Evolutionary conservation across 1,140 invertebrate species (phyloP).

Genomic region (Zophobas morio): DNA sequence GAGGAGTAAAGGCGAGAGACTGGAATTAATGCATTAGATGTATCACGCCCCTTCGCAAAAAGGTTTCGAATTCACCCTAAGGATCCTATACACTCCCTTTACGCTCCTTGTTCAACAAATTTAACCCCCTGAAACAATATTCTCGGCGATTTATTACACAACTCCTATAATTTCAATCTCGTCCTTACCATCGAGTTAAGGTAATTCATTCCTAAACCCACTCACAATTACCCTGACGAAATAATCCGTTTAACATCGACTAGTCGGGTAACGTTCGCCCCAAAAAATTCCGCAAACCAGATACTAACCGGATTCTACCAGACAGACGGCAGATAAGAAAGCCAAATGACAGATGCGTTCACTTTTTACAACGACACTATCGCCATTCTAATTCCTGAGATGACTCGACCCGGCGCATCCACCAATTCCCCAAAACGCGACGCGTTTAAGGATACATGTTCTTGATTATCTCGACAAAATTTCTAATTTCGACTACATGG

Average conservation of each 20-base stretch:
- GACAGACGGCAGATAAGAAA: slow-evolving; percentile 14
- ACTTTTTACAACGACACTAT: slow-evolving; percentile 13
- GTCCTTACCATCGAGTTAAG: slow-evolving; percentile 36
- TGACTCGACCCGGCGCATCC: slow-evolving; percentile 10
- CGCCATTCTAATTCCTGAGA: slow-evolving; percentile 18
- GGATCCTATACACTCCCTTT: slow-evolving; percentile 39
- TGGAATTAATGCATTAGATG: slow-evolving; percentile 43
- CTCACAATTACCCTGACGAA: slow-evolving; percentile 33
- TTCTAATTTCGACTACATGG: no score
- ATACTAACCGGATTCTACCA: slow-evolving; percentile 10
- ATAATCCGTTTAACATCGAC: slow-evolving; percentile 31
- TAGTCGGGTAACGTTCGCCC: neutral
- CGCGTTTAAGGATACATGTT: neutral
- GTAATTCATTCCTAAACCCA: slow-evolving; percentile 33
- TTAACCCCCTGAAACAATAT: slow-evolving; percentile 40
- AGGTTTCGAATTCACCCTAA: slow-evolving; percentile 42
- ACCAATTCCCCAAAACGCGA: neutral
- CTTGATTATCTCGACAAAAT: no score
- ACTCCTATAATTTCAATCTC: slow-evolving; percentile 43
- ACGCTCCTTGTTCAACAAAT: slow-evolving; percentile 38
- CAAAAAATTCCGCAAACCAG: slow-evolving; percentile 9
- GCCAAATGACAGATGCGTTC: slow-evolving; percentile 19
- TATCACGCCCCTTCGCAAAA: slow-evolving; percentile 42
- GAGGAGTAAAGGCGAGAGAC: slow-evolving; percentile 37
- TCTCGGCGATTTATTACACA: slow-evolving; percentile 40